phyloP scores from a whole-genome alignment of 2,797 vertebrate genomes.

The Rhodeus uyekii region DNA sequence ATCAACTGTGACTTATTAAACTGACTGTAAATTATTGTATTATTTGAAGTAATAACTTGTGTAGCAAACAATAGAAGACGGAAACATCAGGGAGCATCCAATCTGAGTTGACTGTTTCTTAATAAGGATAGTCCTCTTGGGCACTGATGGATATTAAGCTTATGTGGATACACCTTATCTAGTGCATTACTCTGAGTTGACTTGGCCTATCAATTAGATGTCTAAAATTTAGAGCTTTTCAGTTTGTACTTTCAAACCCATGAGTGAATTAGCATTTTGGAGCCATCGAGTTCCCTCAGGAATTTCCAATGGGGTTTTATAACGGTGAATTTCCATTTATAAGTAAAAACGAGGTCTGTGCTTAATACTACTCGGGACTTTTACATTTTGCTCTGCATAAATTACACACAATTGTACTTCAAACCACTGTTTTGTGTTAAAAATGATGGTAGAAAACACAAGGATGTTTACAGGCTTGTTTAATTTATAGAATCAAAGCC shows the following conservation, averaged over 20 bases:
- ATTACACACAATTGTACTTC: not conserved
- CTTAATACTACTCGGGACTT: not conserved
- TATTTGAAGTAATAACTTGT: not conserved
- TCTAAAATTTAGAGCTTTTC: not conserved
- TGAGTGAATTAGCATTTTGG: not conserved
- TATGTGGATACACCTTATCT: slow-evolving; percentile 17
- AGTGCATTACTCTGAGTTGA: not conserved
- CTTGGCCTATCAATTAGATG: not conserved
- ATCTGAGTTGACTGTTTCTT: slow-evolving; percentile 8
- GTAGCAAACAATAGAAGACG: slow-evolving; percentile 4
- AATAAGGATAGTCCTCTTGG: slow-evolving; percentile 6
- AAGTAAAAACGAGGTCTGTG: slow-evolving; percentile 8
- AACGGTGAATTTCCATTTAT: slow-evolving; percentile 1
- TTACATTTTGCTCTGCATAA: not conserved
- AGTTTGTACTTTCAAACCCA: not conserved
- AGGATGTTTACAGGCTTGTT: not conserved
- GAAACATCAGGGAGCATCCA: not conserved
- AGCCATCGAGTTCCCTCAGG: slow-evolving; percentile 12
- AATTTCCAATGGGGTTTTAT: not conserved
- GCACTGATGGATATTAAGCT: slow-evolving; percentile 9
- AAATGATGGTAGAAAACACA: not conserved
- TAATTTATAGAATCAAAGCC: not conserved
- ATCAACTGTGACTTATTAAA: not conserved
- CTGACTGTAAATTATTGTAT: not conserved
- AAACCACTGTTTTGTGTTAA: not conserved